Evolutionary conservation across 2,797 vertebrate genomes (phyloP).

Genomic region (Chanos chanos): DNA sequence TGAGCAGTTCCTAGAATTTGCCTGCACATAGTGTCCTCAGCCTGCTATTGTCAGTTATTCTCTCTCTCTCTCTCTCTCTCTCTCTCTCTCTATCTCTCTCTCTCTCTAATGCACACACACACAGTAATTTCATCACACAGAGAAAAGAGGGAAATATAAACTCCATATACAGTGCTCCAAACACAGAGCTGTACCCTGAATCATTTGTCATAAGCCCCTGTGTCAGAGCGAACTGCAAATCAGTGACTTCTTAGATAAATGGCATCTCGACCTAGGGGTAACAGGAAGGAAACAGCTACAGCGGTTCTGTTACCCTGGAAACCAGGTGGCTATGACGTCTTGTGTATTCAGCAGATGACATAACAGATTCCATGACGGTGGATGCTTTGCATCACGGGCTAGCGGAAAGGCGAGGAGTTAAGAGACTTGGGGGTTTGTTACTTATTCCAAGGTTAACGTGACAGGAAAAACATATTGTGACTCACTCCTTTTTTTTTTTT

Average conservation of each 20-base stretch:
- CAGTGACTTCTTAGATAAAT: slow-evolving; percentile 4
- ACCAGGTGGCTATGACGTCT: slow-evolving; percentile 68
- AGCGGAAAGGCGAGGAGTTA: neutral
- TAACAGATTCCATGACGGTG: slow-evolving; percentile 73
- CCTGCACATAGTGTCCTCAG: slow-evolving; percentile 3
- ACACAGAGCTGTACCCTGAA: too few species aligned
- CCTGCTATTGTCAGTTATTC: neutral
- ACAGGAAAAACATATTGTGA: too few species aligned
- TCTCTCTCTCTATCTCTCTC: too few species aligned
- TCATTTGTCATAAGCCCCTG: slow-evolving; percentile 1
- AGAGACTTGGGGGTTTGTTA: too few species aligned
- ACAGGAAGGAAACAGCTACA: slow-evolving; percentile 64
- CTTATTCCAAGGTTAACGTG: too few species aligned
- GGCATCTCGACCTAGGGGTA: neutral
- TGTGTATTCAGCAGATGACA: slow-evolving; percentile 59
- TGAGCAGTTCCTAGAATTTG: neutral
- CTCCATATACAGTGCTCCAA: too few species aligned
- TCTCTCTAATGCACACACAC: too few species aligned
- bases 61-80: too few species aligned
- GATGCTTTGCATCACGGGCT: slow-evolving; percentile 33
- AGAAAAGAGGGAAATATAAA: too few species aligned
- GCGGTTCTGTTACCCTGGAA: slow-evolving; percentile 69
- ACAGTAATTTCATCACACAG: too few species aligned
- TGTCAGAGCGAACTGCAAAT: neutral
- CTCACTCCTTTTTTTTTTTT: too few species aligned